Conservation (phyloP, 1,140 invertebrate species). For the Antheraea pernyi region DNA sequence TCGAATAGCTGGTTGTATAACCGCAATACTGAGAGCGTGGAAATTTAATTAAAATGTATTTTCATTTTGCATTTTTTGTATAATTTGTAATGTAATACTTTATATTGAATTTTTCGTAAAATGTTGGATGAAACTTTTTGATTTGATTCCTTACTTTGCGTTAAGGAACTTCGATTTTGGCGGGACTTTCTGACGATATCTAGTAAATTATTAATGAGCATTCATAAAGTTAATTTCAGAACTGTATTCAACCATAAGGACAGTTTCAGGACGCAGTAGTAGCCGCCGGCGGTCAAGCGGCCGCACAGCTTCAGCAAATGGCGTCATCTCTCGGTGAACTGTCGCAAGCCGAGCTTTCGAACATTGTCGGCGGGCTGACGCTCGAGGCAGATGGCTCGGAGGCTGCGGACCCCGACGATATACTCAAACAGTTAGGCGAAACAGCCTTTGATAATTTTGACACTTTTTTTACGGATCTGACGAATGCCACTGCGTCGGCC, state of each 20-base stretch:
- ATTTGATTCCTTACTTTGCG: no score
- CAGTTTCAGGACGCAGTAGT: slow-evolving; percentile 73
- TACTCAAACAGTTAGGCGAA: slow-evolving; percentile 85
- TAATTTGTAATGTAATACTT: no score
- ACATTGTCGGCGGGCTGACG: slow-evolving; percentile 80
- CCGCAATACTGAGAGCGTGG: no score
- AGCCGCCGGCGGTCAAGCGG: slow-evolving; percentile 55
- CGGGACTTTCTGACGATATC: not conserved
- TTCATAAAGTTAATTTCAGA: not conserved
- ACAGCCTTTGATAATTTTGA: slow-evolving; percentile 81
- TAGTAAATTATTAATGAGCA: not conserved
- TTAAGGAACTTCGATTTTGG: no score
- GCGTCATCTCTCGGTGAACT: slow-evolving; percentile 80
- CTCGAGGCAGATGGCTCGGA: slow-evolving; percentile 64
- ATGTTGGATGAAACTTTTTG: no score
- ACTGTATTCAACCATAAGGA: slow-evolving; percentile 7
- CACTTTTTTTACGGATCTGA: slow-evolving; percentile 75
- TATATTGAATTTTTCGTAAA: no score
- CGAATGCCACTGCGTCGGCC: slow-evolving; percentile 62
- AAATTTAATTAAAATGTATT: no score
- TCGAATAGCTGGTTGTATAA: no score
- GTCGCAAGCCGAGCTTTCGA: slow-evolving; percentile 84
- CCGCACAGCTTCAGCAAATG: slow-evolving; percentile 68
- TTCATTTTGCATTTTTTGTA: no score
- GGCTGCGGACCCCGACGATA: slow-evolving; percentile 84